Conservation (phyloP, 2,113 vertebrate species). For the Isichthys henryi region DNA sequence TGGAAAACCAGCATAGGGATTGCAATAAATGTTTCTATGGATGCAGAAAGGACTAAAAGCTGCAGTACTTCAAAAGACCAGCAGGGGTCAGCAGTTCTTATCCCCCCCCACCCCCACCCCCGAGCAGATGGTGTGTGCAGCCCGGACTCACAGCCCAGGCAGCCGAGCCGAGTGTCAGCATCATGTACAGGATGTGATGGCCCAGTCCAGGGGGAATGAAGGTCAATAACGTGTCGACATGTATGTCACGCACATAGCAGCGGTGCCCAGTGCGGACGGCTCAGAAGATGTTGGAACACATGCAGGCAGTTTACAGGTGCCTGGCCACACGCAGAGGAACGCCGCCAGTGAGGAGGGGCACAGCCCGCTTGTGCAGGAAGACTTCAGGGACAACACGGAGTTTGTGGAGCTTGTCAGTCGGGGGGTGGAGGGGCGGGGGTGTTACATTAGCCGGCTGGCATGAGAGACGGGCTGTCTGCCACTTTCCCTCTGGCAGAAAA, state of each 20-base stretch:
- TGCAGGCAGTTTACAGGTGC: not conserved
- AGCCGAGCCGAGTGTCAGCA: not conserved
- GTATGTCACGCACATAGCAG: not conserved
- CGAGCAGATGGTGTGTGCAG: not conserved
- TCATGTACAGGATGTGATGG: not conserved
- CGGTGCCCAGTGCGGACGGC: not conserved
- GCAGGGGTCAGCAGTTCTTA: not conserved
- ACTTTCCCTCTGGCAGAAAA: not conserved
- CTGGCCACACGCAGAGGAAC: not conserved
- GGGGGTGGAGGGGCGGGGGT: not conserved
- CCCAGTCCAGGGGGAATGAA: not conserved
- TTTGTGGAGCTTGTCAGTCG: not conserved
- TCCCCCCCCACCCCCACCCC: not conserved
- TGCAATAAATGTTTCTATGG: not conserved
- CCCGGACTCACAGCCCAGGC: not conserved
- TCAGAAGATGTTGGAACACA: not conserved
- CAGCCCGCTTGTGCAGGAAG: not conserved
- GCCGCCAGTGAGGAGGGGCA: not conserved
- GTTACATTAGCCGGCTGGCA: not conserved
- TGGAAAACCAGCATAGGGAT: not conserved
- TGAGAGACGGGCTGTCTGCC: not conserved
- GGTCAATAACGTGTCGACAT: not conserved
- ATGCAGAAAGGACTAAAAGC: not conserved
- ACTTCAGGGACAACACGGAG: not conserved
- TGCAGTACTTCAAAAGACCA: not conserved